These are phyloP conservation scores for Allacma fusca DNA, from an alignment of 2,888 invertebrate genomes.

Conservation along the genomic window DNA sequence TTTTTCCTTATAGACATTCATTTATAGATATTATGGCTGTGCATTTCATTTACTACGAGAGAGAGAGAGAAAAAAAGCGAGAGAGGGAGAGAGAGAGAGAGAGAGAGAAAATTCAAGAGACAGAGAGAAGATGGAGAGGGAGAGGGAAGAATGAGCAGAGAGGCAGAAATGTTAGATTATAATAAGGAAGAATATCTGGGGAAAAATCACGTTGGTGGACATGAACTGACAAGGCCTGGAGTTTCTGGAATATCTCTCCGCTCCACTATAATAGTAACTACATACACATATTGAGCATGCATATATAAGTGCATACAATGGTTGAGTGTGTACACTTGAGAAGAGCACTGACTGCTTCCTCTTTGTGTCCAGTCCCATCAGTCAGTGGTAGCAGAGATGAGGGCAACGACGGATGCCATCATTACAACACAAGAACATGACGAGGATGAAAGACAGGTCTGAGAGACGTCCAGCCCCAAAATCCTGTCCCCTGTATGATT, in stretches of 20 bases:
- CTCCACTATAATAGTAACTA: too few relatives aligned
- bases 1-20: too few relatives aligned
- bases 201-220: constrained; percentile 5
- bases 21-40: too few relatives aligned
- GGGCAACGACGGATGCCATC: neutral
- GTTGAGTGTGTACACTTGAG: constrained; percentile 12
- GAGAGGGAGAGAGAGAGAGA: constrained; percentile 12
- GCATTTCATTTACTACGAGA: neutral
- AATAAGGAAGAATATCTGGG: neutral
- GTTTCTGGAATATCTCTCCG: too few relatives aligned
- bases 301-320: too few relatives aligned
- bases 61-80: neutral
- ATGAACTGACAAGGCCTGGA: neutral
- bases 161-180: too few relatives aligned
- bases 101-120: constrained; percentile 16
- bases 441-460: constrained; percentile 4
- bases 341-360: constrained; percentile 18
- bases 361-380: constrained; percentile 21
- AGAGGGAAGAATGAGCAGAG: too few relatives aligned
- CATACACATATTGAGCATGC: too few relatives aligned
- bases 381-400: neutral
- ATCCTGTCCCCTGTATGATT: constrained; percentile 19
- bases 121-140: neutral
- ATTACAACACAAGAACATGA: constrained; percentile 8
- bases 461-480: neutral